Base-by-base conservation (phyloP, 2,888 invertebrate genomes). In the Syrista parreyssii region DNA sequence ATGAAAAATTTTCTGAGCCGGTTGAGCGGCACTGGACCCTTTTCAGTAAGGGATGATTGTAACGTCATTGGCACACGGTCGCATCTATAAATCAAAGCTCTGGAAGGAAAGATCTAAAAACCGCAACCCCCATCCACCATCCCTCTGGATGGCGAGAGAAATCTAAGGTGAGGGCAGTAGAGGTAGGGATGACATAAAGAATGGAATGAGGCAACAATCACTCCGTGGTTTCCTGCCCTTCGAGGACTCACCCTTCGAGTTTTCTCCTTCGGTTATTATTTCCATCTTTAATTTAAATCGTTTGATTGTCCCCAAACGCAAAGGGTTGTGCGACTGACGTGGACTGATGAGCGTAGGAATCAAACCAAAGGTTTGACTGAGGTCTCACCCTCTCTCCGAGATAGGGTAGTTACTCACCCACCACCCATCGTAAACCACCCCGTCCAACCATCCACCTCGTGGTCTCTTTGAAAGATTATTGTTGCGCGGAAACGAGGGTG, bases 221-320 rank as follows among this genome's bases (percentile, higher is more conserved):
- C 9, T 9, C 23, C 55, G 55, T 23, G 55, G 55, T 55, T 55
- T 55, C 23, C 55, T 9, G 9, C 23, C 55, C 36, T 68, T 74
- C 69, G 69, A 12, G 34, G 68, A 79, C 78, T 82, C 78, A 81
- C 82, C 79, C 34, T 71, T 34, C 31, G 71, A 71, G 31, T 31
- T 35, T 74, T 74, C 36, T 30, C 4, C 80, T 79, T 68, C 81
- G 78, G 80, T 85, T 84, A 85, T 84, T 85, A 86, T 87, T 86
- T 87, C 84, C 86, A 86, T 87, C 87, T 87, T 86, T 86, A 88
- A 88, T 88, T 89, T 84, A 81, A 88, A 83, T 80, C 84, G 84
- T 86, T 85, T 85, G 83, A 84, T 84, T 84, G 75, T 79, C 79
- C 77, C 36, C 77, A 76, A 40, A 78, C 76, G 80, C 79, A 84